phyloP scores from a whole-genome alignment of 2,797 vertebrate genomes.

The Nyctalus aviator region DNA sequence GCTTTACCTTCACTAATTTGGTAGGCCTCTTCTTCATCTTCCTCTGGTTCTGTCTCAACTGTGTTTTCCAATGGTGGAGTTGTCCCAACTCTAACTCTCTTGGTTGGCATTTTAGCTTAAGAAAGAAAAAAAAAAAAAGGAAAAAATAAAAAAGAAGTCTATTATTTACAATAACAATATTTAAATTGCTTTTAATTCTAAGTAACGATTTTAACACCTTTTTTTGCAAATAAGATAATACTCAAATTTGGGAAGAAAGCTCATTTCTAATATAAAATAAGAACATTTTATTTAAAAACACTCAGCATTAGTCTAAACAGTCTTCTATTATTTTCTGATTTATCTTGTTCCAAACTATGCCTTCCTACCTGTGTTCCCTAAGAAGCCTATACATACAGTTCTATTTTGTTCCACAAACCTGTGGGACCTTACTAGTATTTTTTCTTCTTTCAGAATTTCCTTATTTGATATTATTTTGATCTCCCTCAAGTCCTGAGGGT shows the following conservation, averaged over 20 bases:
- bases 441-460: constrained; percentile 29
- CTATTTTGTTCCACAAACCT: constrained; percentile 36
- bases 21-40: constrained; percentile 70
- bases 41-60: constrained; percentile 45
- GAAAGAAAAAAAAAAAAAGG: constrained; percentile 72
- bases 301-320: constrained; percentile 5
- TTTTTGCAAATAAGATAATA: constrained; percentile 23
- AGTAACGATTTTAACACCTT: background rate
- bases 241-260: background rate
- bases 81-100: constrained; percentile 75
- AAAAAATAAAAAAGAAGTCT: constrained; percentile 69
- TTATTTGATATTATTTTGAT: constrained; percentile 30
- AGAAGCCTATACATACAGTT: background rate
- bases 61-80: constrained; percentile 48
- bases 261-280: constrained; percentile 41
- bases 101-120: constrained; percentile 63
- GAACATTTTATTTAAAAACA: constrained; percentile 25
- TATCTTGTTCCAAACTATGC: background rate
- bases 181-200: constrained; percentile 49
- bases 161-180: constrained; percentile 38
- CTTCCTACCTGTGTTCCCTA: background rate
- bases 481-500: background rate
- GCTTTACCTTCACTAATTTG: constrained; percentile 69
- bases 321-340: constrained; percentile 5
- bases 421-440: background rate